Base-by-base conservation (phyloP, 2,113 vertebrate genomes). In the Athene cunicularia region DNA sequence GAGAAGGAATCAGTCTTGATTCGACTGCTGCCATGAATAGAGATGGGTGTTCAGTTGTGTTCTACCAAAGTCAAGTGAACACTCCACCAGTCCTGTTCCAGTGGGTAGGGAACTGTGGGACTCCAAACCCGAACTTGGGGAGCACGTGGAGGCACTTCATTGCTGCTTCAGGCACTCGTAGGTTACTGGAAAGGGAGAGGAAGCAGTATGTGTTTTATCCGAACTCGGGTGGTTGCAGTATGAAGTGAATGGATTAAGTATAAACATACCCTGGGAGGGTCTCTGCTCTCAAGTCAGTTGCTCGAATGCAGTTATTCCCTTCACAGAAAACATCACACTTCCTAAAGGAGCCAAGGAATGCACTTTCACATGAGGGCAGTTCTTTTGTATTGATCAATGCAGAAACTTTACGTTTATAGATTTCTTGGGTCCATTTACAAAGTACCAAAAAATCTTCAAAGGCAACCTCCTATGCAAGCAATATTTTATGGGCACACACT, bases 1-100 rank as follows among this genome's bases (percentile, higher is more conserved):
- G 62, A 91, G 71, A 91, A n/a, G 41, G n/a, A 72, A 59, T 88
- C 52, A 52, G 14, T 72, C 71, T 70, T 90, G 64, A 94, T 77
- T 97, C 62, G 66, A 53, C 43, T 76, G 56, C 49, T 79, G 50
- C 33, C 67, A 41, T 86, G 49, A 73, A 86, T 45, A 80, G 64
- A 79, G 64, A 73, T 63, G n/a, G 28, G 19, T 41, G 45, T 73
- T 77, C 80, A 83, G 59, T 49, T 24, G 13, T 35, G 20, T 16
- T 59, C 52, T 53, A 43, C 47, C 26, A 26, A 81, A 95, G 30
- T 32, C 47, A 86, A 59, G 84, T 41, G 62, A 64, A 71, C 2
- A 9, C 15, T n/a, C 20, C 35, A 52, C n/a, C 55, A 75, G 73
- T 95, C 81, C 55, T 2, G 0, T 13, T 71, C 26, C 0, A 0